Percentiles rank a stretch among this genome's conserved stretches.
Conservation (phyloP, 1,140 invertebrate genomes). For the Bombus consobrinus region DNA sequence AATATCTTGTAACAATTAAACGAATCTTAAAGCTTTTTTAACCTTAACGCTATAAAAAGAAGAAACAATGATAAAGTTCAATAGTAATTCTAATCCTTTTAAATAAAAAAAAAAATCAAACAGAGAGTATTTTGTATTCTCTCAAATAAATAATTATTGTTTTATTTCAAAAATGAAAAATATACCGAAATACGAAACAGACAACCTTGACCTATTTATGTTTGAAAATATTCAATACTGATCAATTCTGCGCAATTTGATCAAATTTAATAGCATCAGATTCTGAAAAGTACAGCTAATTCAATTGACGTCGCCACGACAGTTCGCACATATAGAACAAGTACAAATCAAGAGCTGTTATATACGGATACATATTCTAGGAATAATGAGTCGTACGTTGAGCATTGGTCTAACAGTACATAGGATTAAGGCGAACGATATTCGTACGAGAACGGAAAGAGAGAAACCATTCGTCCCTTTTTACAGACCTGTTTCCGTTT, state of each 20-base stretch:
- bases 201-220: not conserved
- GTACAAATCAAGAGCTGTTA: conserved; percentile 32
- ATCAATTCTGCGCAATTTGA: not conserved
- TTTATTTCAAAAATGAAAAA: not conserved
- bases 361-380: conserved; percentile 29
- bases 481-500: conserved; percentile 28
- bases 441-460: conserved; percentile 60
- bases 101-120: not conserved
- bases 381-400: conserved; percentile 70
- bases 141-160: not conserved
- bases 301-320: not conserved
- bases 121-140: not conserved
- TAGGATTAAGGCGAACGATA: conserved; percentile 72
- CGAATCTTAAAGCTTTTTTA: not conserved
- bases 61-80: not conserved
- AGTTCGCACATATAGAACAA: conserved; percentile 7
- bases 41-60: not conserved
- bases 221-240: too few species aligned
- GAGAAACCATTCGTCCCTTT: conserved; percentile 30
- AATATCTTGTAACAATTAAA: conserved; percentile 4
- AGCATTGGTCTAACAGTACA: conserved; percentile 72
- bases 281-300: conserved; percentile 29
- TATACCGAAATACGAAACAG: not conserved
- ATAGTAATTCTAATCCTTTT: not conserved
- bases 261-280: conserved; percentile 18